Conservation (phyloP, 2,113 vertebrate genomes). For the Phylloscopus whistleri region DNA sequence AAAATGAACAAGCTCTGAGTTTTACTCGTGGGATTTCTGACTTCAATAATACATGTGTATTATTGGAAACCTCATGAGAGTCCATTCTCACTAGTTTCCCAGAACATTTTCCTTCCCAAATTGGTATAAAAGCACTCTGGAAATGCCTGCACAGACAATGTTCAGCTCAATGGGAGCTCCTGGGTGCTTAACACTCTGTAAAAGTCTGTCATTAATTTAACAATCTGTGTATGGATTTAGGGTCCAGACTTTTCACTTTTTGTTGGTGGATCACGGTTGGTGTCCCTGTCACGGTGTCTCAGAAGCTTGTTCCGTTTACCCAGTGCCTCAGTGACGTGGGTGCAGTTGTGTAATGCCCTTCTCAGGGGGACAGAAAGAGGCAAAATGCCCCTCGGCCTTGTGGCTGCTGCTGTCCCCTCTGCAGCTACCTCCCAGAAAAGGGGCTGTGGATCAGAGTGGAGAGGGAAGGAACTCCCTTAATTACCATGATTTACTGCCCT, state of each 20-base stretch:
- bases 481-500: constrained; percentile 10
- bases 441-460: not conserved
- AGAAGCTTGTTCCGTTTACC: not conserved
- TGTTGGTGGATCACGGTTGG: not conserved
- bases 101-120: constrained; percentile 48
- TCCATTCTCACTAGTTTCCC: constrained; percentile 46
- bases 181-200: constrained; percentile 18
- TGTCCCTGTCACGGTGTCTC: not conserved
- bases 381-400: not conserved
- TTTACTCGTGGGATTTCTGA: constrained; percentile 53
- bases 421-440: not conserved
- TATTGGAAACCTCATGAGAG: constrained; percentile 59
- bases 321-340: not conserved
- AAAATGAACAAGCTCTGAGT: constrained; percentile 26
- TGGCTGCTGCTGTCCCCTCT: not conserved
- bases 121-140: constrained; percentile 1
- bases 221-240: not conserved
- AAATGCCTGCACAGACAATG: constrained; percentile 8
- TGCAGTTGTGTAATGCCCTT: not conserved
- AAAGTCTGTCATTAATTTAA: constrained; percentile 23
- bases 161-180: not conserved
- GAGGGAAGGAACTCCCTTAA: not conserved
- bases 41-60: constrained; percentile 51
- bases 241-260: not conserved
- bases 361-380: not conserved